Evolutionary conservation across 2,888 invertebrate genomes (phyloP).

Genomic region (Fissipunctia ypsillon): DNA sequence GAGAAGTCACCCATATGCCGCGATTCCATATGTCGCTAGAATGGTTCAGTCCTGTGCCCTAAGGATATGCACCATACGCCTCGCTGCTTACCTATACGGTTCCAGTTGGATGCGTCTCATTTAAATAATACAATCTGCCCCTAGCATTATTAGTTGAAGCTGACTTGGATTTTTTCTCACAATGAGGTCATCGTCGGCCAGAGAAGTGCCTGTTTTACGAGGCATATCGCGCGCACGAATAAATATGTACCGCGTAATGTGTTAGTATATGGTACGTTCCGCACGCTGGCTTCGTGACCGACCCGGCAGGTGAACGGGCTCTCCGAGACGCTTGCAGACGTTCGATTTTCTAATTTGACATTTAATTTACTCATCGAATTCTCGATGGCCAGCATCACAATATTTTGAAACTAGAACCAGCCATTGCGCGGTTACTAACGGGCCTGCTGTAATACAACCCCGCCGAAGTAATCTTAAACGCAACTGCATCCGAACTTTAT

Average conservation of each 20-base stretch:
- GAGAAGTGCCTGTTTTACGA: slow-evolving; percentile 79
- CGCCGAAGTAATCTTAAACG: slow-evolving; percentile 75
- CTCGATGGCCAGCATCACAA: slow-evolving; percentile 78
- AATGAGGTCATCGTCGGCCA: slow-evolving; percentile 82
- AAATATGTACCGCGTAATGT: slow-evolving; percentile 75
- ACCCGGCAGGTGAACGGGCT: slow-evolving; percentile 79
- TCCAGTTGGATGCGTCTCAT: slow-evolving; percentile 74
- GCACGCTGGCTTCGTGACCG: slow-evolving; percentile 79
- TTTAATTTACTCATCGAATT: slow-evolving; percentile 76
- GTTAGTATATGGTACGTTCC: slow-evolving; percentile 76
- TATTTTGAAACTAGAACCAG: slow-evolving; percentile 85
- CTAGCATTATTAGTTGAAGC: slow-evolving; percentile 68
- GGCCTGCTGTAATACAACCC: slow-evolving; percentile 76
- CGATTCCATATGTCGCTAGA: slow-evolving; percentile 76
- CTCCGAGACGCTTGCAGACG: slow-evolving; percentile 60
- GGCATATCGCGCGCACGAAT: slow-evolving; percentile 79
- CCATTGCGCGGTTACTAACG: slow-evolving; percentile 74
- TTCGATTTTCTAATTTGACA: slow-evolving; percentile 76
- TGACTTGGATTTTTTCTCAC: slow-evolving; percentile 78
- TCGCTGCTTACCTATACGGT: slow-evolving; percentile 69
- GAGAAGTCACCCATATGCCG: slow-evolving; percentile 77
- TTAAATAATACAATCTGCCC: slow-evolving; percentile 72
- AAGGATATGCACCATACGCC: slow-evolving; percentile 72
- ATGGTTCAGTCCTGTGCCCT: slow-evolving; percentile 64
- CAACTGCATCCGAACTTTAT: slow-evolving; percentile 82